A percentile compares a stretch with the other conserved stretches of the same genome.
Evolutionary conservation across 2,113 vertebrate genomes (phyloP).

Genomic region (Pomatostomus ruficeps): DNA sequence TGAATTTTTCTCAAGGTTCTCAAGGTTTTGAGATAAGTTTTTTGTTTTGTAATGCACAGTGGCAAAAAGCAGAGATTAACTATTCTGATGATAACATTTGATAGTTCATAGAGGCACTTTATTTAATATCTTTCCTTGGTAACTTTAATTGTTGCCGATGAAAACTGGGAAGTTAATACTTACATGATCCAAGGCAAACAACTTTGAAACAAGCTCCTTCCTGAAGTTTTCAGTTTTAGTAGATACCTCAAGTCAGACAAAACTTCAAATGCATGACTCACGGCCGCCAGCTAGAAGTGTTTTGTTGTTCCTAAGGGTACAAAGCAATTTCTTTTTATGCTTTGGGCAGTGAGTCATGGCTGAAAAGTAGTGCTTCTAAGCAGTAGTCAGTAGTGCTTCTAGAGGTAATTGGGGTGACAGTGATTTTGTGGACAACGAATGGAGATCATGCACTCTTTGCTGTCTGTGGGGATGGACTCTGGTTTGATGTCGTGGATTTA

Average conservation of each 20-base stretch:
- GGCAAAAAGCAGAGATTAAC: background rate
- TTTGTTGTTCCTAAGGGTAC: background rate
- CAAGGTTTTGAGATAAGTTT: background rate
- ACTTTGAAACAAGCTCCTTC: constrained; percentile 13
- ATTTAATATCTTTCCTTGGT: background rate
- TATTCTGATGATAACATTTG: background rate
- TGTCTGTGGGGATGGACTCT: background rate
- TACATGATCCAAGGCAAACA: background rate
- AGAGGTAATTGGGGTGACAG: background rate
- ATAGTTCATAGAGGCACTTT: background rate
- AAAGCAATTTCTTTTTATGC: background rate
- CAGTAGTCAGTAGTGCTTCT: background rate
- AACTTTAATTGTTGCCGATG: background rate
- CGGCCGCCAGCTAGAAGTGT: background rate
- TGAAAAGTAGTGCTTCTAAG: background rate
- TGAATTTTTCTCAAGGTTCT: background rate
- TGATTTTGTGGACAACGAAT: background rate
- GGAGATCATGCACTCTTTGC: background rate
- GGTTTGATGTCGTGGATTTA: background rate
- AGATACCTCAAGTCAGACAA: background rate
- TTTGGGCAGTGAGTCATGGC: background rate
- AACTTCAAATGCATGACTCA: background rate
- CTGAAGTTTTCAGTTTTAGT: constrained; percentile 4
- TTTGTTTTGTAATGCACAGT: background rate
- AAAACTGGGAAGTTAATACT: background rate